Percentiles rank a stretch among this genome's conserved stretches.
Evolutionary conservation across 2,797 vertebrate species (phyloP).

Genomic region (Schizopygopsis pylzovi): DNA sequence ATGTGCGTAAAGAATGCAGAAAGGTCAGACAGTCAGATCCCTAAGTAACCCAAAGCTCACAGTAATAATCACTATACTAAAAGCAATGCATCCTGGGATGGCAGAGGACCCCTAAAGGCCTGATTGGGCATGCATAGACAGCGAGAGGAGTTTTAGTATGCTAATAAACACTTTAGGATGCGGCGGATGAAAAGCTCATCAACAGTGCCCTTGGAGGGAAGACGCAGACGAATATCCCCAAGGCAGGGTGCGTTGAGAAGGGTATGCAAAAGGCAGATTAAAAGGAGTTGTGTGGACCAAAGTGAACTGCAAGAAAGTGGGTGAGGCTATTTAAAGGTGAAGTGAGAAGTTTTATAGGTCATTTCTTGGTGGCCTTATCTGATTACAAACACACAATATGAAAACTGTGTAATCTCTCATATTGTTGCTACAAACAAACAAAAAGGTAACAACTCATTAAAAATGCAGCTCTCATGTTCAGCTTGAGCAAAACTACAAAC

Average conservation of each 20-base stretch:
- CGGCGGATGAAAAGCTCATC: constrained; percentile 60
- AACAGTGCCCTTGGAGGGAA: constrained; percentile 61
- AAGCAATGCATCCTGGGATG: constrained; percentile 54
- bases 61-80: constrained; percentile 44
- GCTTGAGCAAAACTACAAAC: neutral
- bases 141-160: constrained; percentile 58
- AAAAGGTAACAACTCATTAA: neutral
- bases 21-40: constrained; percentile 36
- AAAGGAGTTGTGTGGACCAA: constrained; percentile 49
- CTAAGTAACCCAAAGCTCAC: constrained; percentile 36
- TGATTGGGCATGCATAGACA: constrained; percentile 57
- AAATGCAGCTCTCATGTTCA: neutral
- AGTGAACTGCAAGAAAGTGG: constrained; percentile 43
- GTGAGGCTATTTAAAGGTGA: constrained; percentile 33
- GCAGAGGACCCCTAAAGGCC: constrained; percentile 55
- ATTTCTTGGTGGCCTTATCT: neutral
- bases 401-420: neutral
- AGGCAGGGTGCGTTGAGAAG: constrained; percentile 36
- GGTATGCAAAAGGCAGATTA: constrained; percentile 57
- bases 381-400: constrained; percentile 14
- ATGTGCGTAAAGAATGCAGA: constrained; percentile 16
- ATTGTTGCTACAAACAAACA: neutral
- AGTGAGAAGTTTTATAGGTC: constrained; percentile 18
- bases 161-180: constrained; percentile 61
- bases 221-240: constrained; percentile 50